phyloP scores from a whole-genome alignment of 2,113 vertebrate genomes.

The Triplophysa rosa region DNA sequence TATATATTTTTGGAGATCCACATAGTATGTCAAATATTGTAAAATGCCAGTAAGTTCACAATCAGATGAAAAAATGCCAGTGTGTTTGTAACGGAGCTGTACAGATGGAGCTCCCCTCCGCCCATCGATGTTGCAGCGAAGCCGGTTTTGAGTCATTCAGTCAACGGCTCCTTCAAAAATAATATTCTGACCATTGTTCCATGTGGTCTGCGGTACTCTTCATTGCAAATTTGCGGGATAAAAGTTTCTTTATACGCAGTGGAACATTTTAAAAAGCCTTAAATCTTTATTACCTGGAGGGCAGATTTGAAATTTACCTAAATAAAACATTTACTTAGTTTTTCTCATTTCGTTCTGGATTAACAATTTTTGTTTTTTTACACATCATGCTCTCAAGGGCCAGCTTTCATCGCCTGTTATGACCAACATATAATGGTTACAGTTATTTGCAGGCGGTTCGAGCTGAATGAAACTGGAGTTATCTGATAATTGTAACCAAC shows the following conservation, averaged over 20 bases:
- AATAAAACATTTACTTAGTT: neutral
- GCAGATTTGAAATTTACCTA: conserved; percentile 21
- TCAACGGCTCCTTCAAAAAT: neutral
- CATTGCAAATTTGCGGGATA: conserved; percentile 2
- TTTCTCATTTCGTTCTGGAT: conserved; percentile 7
- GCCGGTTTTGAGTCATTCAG: conserved; percentile 8
- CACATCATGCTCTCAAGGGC: neutral
- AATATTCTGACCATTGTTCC: neutral
- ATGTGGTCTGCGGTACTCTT: neutral
- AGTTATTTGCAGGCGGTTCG: conserved; percentile 2
- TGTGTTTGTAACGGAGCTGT: neutral
- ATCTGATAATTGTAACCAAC: conserved; percentile 29
- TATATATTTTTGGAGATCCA: conserved; percentile 3
- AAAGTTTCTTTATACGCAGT: neutral
- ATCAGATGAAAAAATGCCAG: conserved; percentile 14
- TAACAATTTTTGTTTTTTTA: neutral
- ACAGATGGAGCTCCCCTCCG: neutral
- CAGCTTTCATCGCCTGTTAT: conserved; percentile 8
- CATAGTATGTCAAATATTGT: neutral
- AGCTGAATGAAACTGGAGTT: conserved; percentile 9
- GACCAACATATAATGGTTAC: conserved; percentile 21
- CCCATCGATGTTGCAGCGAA: neutral
- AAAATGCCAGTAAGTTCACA: conserved; percentile 27
- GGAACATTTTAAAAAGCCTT: conserved; percentile 38
- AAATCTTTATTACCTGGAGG: conserved; percentile 34